Conservation (phyloP, 2,113 vertebrate genomes). For the Thinocorus orbignyianus region DNA sequence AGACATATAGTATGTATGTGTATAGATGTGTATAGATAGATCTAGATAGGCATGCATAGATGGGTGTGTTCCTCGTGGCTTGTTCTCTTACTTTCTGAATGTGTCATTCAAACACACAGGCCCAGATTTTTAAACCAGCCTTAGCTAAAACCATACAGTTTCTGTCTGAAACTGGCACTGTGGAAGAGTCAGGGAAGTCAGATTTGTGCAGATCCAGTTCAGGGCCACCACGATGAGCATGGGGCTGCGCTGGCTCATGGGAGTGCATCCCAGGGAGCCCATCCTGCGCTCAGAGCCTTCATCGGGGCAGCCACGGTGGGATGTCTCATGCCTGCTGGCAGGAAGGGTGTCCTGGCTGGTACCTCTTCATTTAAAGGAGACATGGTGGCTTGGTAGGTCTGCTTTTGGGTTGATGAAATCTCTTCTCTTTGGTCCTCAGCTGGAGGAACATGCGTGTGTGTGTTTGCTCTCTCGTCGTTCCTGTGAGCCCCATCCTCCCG, state of each 20-base stretch:
- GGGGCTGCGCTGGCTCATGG: accelerated
- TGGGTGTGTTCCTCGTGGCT: accelerated
- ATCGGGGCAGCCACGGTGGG: not conserved
- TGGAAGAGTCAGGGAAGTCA: not conserved
- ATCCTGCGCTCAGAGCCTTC: not conserved
- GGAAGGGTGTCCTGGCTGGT: accelerated
- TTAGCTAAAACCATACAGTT: not conserved
- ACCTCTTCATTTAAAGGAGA: not conserved
- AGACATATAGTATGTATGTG: accelerated
- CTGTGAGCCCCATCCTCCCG: not conserved
- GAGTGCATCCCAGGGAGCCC: accelerated
- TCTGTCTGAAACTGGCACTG: not conserved
- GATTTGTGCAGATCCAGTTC: too few relatives aligned
- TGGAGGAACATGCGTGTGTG: accelerated
- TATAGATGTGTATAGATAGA: too few relatives aligned
- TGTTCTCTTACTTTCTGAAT: not conserved
- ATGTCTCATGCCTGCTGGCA: not conserved
- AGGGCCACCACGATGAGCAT: accelerated
- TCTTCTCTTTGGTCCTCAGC: not conserved
- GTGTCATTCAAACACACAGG: accelerated
- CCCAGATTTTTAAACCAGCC: not conserved
- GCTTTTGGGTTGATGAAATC: not conserved
- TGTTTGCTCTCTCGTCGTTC: not conserved
- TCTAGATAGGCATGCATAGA: not conserved
- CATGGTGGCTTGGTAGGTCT: not conserved